phyloP scores from a whole-genome alignment of 2,113 vertebrate genomes.

The Apaloderma vittatum region DNA sequence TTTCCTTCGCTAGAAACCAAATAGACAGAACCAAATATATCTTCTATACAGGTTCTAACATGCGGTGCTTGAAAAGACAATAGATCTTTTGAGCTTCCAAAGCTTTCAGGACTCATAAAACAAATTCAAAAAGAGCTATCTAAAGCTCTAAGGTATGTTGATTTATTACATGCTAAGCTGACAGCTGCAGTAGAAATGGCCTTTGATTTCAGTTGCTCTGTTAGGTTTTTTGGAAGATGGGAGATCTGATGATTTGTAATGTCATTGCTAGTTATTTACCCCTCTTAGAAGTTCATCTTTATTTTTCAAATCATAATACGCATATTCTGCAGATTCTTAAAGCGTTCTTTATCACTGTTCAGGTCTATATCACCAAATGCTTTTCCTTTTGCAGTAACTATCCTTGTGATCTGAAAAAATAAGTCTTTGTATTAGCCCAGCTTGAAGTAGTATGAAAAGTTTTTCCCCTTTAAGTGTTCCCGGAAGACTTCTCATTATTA shows the following conservation, averaged over 20 bases:
- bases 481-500: neutral
- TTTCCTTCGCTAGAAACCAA: neutral
- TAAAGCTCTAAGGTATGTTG: neutral
- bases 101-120: neutral
- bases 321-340: neutral
- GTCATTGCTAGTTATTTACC: neutral
- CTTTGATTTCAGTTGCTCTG: neutral
- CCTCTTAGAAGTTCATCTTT: neutral
- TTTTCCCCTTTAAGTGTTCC: neutral
- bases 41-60: neutral
- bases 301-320: neutral
- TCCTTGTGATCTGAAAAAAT: neutral
- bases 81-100: neutral
- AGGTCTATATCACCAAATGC: neutral
- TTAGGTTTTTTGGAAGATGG: neutral
- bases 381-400: neutral
- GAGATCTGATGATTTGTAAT: neutral
- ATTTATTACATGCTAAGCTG: neutral
- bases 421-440: neutral
- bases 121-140: neutral
- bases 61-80: neutral
- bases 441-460: neutral
- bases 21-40: neutral
- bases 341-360: neutral
- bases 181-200: neutral